These are phyloP conservation scores for Astropecten irregularis DNA, from an alignment of 53 echinoderm and acorn worm genomes.

Conservation along the genomic window DNA sequence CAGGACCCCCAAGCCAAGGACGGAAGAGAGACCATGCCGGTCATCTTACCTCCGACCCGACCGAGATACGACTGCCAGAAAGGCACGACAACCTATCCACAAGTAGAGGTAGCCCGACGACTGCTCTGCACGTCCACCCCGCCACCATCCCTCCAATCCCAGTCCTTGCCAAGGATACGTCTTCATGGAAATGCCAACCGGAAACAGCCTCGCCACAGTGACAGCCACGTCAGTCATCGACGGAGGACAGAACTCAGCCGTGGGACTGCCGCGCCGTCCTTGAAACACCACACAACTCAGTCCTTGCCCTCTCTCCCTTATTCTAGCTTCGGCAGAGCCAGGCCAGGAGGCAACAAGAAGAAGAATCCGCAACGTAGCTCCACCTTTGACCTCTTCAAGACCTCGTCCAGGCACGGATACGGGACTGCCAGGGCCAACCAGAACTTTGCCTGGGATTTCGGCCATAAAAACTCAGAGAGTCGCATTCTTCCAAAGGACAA, in stretches of 20 bases:
- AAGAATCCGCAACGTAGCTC: slow-evolving; percentile 3
- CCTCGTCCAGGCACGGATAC: background rate
- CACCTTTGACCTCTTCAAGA: slow-evolving; percentile 24
- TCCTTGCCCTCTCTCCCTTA: slow-evolving; percentile 30
- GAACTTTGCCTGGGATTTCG: slow-evolving; percentile 35
- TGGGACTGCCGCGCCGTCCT: background rate
- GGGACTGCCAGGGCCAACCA: slow-evolving; percentile 25
- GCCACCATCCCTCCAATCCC: slow-evolving; percentile 37
- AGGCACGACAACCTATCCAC: background rate
- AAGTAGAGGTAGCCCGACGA: slow-evolving; percentile 11
- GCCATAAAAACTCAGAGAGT: background rate
- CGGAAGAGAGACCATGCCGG: background rate
- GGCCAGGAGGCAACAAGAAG: background rate
- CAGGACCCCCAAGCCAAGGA: background rate
- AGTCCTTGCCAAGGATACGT: slow-evolving; percentile 33
- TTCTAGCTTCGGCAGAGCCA: background rate
- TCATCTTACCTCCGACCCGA: background rate
- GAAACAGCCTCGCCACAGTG: slow-evolving; percentile 6
- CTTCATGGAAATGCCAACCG: background rate
- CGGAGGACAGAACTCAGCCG: background rate
- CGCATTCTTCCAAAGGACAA: background rate
- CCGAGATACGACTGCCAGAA: background rate
- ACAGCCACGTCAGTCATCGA: background rate
- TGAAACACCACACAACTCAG: slow-evolving; percentile 24
- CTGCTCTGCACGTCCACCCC: slow-evolving; percentile 23